These are phyloP conservation scores for Caenorhabditis uteleia DNA, from an alignment of 2,888 invertebrate genomes.

Conservation along the genomic window DNA sequence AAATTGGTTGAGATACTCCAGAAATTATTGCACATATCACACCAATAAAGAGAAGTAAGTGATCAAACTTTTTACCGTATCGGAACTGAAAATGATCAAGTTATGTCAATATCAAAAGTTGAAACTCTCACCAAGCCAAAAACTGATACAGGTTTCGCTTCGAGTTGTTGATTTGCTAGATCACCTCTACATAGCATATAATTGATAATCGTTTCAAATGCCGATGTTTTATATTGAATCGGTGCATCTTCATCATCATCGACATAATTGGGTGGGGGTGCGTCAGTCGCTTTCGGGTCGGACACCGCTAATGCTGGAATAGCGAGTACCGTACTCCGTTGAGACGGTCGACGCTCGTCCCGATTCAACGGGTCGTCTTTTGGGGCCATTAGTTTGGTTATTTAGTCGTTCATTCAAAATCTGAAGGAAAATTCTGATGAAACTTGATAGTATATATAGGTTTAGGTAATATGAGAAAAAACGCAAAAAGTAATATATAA, in stretches of 20 bases:
- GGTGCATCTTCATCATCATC: constrained; percentile 49
- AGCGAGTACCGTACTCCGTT: constrained; percentile 37
- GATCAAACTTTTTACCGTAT: constrained; percentile 49
- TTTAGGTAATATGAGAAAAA: too few species aligned
- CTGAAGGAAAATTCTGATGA: too few species aligned
- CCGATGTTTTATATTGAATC: constrained; percentile 42
- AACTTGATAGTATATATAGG: too few species aligned
- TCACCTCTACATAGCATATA: constrained; percentile 50
- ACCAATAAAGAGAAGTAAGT: constrained; percentile 49
- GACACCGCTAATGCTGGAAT: constrained; percentile 28
- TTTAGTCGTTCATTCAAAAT: constrained; percentile 32
- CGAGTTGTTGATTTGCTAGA: constrained; percentile 46
- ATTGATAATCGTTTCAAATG: constrained; percentile 49
- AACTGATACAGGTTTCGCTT: constrained; percentile 46
- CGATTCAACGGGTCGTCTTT: constrained; percentile 35
- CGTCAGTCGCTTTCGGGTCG: constrained; percentile 14
- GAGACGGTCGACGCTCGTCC: constrained; percentile 32
- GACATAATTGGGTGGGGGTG: constrained; percentile 10
- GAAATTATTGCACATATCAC: constrained; percentile 46
- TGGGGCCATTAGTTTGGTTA: constrained; percentile 38
- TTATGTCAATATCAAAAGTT: constrained; percentile 22
- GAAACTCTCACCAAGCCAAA: constrained; percentile 43
- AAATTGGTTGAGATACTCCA: constrained; percentile 54
- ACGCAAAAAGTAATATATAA: too few species aligned
- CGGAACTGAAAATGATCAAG: constrained; percentile 51